These are phyloP conservation scores for Holotrichia oblita DNA, from an alignment of 1,140 invertebrate genomes.

Conservation along the genomic window DNA sequence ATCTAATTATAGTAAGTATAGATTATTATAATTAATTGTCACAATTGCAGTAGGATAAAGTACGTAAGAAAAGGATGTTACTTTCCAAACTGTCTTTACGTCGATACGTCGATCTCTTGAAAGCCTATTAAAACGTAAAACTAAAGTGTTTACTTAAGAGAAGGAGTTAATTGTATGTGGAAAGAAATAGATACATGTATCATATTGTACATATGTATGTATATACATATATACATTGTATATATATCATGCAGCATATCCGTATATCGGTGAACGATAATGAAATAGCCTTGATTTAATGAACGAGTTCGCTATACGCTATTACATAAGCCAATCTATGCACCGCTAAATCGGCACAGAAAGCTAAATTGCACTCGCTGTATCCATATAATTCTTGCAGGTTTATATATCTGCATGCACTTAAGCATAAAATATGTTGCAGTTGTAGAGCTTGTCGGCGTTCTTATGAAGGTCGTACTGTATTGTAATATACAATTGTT, in stretches of 20 bases:
- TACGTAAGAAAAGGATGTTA: too few relatives aligned
- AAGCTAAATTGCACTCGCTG: background rate
- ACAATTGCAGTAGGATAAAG: too few relatives aligned
- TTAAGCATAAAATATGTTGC: background rate
- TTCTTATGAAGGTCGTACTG: conserved; percentile 28
- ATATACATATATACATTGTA: too few relatives aligned
- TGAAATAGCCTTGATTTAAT: conserved; percentile 30
- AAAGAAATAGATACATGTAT: too few relatives aligned
- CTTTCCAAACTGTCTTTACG: too few relatives aligned
- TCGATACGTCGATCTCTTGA: too few relatives aligned
- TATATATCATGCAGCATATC: background rate
- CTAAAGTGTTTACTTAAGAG: too few relatives aligned
- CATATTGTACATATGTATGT: background rate
- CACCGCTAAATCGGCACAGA: conserved; percentile 7
- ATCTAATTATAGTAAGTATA: background rate
- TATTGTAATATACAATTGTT: conserved; percentile 6
- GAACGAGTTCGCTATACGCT: conserved; percentile 7
- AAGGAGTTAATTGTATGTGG: too few relatives aligned
- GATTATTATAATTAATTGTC: background rate
- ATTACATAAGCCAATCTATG: conserved; percentile 22
- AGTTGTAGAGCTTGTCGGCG: background rate
- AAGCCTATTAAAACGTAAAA: too few relatives aligned
- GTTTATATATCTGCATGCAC: conserved; percentile 5
- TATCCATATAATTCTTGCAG: background rate
- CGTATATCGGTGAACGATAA: conserved; percentile 28